Base-by-base conservation (phyloP, 2,888 invertebrate species). In the Mesoligia furuncula region DNA sequence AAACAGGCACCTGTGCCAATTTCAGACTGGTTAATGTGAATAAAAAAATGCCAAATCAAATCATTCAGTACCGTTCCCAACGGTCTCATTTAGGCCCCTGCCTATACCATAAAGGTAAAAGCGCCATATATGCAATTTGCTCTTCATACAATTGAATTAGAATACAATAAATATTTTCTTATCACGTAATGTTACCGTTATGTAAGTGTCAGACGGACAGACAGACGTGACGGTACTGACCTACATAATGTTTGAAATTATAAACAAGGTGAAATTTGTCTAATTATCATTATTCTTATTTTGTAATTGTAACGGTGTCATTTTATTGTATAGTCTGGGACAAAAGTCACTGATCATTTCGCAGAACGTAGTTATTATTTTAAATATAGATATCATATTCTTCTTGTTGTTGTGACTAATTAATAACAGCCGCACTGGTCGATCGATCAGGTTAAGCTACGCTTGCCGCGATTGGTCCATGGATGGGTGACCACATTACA, bases 101-200 rank as follows among this genome's bases (percentile, higher is more conserved):
- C 4, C 31, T 4, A 9, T 1, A 48, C 36, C 69, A n/a, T 17
- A 45, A 20, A 3, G 42, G 27, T 39, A 62, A 67, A 67, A 70
- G 24, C 27, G 6, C 77, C 42, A 72, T 48, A 65, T 27, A n/a
- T 15, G 27, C 27, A 65, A 68, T 8, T 27, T n/a, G 54, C 13
- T 59, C 48, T 31, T 59, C 5, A 64, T 20, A 48, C 59, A 79
- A 71, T 75, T 79, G 79, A 77, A 79, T 81, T 77, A 77, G 81
- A 81, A 85, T 81, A 86, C 77, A 84, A 84, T 86, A 62, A 74
- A 81, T 36, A 57, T 51, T 71, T 71, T 72, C 71, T 13, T 59
- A 59, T 31, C 85, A 86, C 87, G 85, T 85, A 84, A 73, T 51
- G 45, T 71, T 76, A 70, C 85, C 73, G 86, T 70, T 72, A 83